Evolutionary conservation across 2,113 vertebrate species (phyloP).

Genomic region (Triplophysa dalaica): DNA sequence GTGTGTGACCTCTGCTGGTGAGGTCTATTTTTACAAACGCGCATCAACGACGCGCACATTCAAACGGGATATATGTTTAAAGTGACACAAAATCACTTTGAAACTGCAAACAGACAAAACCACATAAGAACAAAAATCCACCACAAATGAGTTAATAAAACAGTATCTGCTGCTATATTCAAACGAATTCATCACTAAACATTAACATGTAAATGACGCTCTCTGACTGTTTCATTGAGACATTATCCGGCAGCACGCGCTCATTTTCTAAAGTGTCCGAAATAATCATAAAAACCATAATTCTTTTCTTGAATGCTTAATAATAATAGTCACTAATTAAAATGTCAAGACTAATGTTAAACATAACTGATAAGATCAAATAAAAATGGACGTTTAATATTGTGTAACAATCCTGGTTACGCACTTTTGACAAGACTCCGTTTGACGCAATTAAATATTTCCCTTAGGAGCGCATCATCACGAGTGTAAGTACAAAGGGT

Average conservation of each 20-base stretch:
- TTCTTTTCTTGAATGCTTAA: too few species aligned
- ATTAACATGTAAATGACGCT: background rate
- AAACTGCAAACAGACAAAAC: background rate
- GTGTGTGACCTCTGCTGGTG: constrained; percentile 58
- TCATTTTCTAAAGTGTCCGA: background rate
- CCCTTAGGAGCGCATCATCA: background rate
- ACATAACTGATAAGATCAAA: background rate
- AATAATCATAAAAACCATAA: background rate
- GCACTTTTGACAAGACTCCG: background rate
- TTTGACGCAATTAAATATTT: constrained; percentile 10
- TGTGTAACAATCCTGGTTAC: background rate
- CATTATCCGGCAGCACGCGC: background rate
- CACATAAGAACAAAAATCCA: background rate
- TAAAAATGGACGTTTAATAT: background rate
- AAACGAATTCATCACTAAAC: background rate
- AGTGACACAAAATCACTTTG: constrained; percentile 17
- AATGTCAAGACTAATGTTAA: background rate
- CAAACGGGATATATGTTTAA: background rate
- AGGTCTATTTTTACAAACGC: constrained; percentile 7
- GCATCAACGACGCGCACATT: background rate
- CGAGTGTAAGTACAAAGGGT: background rate
- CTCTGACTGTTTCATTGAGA: background rate
- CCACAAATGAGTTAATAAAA: background rate
- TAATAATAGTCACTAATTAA: too few species aligned
- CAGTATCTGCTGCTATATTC: background rate